Base-by-base conservation (phyloP, 2,113 vertebrate genomes). In the Otocyon megalotis region DNA sequence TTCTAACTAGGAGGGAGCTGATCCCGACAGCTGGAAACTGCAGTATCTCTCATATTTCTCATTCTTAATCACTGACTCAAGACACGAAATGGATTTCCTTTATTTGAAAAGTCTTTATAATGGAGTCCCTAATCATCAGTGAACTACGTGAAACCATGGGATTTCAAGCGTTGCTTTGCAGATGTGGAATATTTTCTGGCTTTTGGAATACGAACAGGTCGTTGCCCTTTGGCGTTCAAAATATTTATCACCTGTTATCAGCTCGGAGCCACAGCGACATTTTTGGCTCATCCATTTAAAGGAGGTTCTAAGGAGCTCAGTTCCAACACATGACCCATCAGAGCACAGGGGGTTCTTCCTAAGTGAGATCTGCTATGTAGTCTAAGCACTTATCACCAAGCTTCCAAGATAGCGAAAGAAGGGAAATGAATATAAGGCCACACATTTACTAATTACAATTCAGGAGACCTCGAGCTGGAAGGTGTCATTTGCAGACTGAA, bases 51-150 rank as follows among this genome's bases (percentile, higher is more conserved):
- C 35, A 20, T 77, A 86, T 58, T 91, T 58, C 15, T 96, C n/a
- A 90, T 85, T 74, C 26, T 85, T n/a, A 83, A 71, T 88, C 69
- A 81, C 7, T 54, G 17, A 65, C 3, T 97, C 32, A 90, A 58
- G 2, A 62, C 24, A 80, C 85, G 16, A 94, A 72, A 90, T 43
- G 16, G 10, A 95, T n/a, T 53, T 87, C 77, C 56, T 76, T 48
- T 81, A 54, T 77, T 69, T 81, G 3, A 93, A 95, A 71, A 60
- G 10, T 67, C 54, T 85, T 89, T 60, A 89, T 62, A 85, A 79
- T n/a, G 56, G 26, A 92, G 15, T 56, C 7, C n/a, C 94, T 77
- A 65, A 93, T 93, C 87, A 82, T 67, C 80, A 95, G 56, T 90
- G 58, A 92, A 83, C 87, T 97, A 30, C 14, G 80, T 9, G 14